Base-by-base conservation (phyloP, 2,888 invertebrate species). In the Caenorhabditis becei region DNA sequence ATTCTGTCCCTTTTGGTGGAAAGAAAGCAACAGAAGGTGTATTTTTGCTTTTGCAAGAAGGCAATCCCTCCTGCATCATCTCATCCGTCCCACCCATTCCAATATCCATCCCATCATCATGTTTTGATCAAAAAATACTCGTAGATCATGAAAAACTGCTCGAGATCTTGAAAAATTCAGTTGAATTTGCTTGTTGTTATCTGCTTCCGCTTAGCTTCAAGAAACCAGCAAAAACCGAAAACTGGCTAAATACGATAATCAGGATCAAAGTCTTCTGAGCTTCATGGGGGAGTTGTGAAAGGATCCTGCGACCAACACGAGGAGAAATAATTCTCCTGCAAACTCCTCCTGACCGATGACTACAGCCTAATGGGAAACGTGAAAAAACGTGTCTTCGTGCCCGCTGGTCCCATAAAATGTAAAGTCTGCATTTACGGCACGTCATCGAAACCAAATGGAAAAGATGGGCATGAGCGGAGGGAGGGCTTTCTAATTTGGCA, bases 381-480 rank as follows among this genome's bases (percentile, higher is more conserved):
- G 59, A 41, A 28, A 32, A 75, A 66, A 75, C 75, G 74, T 74
- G 66, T 51, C 58, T 65, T 53, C 32, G 11, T 35, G 32, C 5
- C 37, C 28, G 37, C 37, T 41, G 41, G 63, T 63, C 74, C 61
- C 66, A 66, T 75, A 66, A 75, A 66, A 66, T 49, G 49, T 58
- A 74, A 69, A 59, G 47, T 56, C 53, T 35, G 54, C 54, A 3
- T 69, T 63, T 47, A 24, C 49, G 56, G 37, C 66, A 66, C 75
- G 75, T 66, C 75, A 66, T 75, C 41, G 75, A 66, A 66, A 75
- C 66, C 75, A 66, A 66, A 59, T 74, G 65, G 72, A 65, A 65
- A 44, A 61, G 28, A 66, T 63, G 62, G 74, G 72, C 20, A 47
- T 32, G n/a, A 24, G 41, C 35, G 62, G 44, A 62, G 41, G 26